Evolutionary conservation across 2,113 vertebrate genomes (phyloP), one percentile per base, ranked within the genome.

Genomic region (Ptyas mucosa): DNA sequence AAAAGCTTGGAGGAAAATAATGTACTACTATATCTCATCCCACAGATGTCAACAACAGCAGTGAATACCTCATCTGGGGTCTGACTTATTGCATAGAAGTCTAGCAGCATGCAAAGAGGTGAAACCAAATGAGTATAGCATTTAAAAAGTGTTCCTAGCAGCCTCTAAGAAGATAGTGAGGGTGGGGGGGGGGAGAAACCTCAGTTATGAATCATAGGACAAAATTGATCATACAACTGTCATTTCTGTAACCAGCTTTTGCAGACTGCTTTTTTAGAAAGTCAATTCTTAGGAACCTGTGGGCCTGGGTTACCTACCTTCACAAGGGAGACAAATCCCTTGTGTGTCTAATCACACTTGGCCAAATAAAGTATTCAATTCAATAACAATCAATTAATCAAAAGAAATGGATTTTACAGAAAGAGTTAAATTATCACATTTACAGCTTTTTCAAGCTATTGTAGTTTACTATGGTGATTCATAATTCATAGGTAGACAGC

Each of bases 21-120:
- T 81, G 54, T 92, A 95, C 91, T 95, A 95, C 95, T 18, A n/a
- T 95, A 96, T 94, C 94, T 96, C 93, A 94, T 94, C 94, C 61
- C 91, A 93, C 92, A 93, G 93, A 95, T 64, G 94, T 94, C 95
- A 96, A 92, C 92, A 94, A 93, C 88, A 91, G 94, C 95, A 93
- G 49, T 54, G 46, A 90, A 53, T 21, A 88, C 24, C 75, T 81
- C 88, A 93, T 61, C 90, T 86, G 55, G 91, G 87, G 57, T 95
- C 93, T 85, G 87, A 53, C 91, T 95, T 92, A 95, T 90, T 91
- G 90, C 91, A 96, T 54, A 85, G 91, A 93, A 94, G 53, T 61
- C 88, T 29, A 85, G 94, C 58, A 8, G 57, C 90, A 85, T 81
- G 49, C 23, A 53, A 69, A 88, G 85, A 87, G 23, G 51, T 52